phyloP scores from a whole-genome alignment of 2,888 invertebrate species.

The Diaperis boleti region DNA sequence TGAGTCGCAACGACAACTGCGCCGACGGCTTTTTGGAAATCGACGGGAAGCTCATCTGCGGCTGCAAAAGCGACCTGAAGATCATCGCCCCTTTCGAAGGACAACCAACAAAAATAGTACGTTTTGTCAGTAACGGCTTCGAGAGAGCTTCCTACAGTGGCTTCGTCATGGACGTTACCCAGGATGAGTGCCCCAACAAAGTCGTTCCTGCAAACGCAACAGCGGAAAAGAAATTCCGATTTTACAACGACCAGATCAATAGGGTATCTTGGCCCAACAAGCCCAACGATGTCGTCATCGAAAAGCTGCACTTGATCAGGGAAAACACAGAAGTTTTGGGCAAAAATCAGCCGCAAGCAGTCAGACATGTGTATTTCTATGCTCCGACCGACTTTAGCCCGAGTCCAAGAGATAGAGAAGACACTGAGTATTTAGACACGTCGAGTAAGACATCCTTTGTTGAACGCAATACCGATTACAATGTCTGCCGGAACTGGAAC shows the following conservation, averaged over 20 bases:
- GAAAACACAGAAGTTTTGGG: constrained; percentile 48
- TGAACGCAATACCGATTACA: constrained; percentile 45
- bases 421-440: constrained; percentile 58
- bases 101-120: constrained; percentile 64
- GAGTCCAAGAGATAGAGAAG: constrained; percentile 54
- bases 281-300: constrained; percentile 38
- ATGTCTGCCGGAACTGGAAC: constrained; percentile 52
- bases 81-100: constrained; percentile 60
- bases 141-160: constrained; percentile 65
- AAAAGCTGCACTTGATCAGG: constrained; percentile 51
- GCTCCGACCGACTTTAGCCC: constrained; percentile 52
- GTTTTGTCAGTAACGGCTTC: constrained; percentile 65
- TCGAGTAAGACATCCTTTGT: constrained; percentile 47
- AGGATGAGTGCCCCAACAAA: constrained; percentile 68
- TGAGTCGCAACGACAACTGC: constrained; percentile 67
- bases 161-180: constrained; percentile 70
- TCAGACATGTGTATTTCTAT: constrained; percentile 59
- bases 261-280: constrained; percentile 49
- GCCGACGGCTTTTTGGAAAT: constrained; percentile 69
- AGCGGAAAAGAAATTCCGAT: constrained; percentile 28
- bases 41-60: constrained; percentile 71
- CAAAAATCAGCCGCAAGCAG: constrained; percentile 26
- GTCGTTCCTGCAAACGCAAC: constrained; percentile 21
- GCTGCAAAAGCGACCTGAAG: constrained; percentile 68
- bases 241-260: constrained; percentile 51